Evolutionary conservation across 2,113 vertebrate genomes (phyloP), one percentile per base, ranked within the genome.

Genomic region (Anolis carolinensis): DNA sequence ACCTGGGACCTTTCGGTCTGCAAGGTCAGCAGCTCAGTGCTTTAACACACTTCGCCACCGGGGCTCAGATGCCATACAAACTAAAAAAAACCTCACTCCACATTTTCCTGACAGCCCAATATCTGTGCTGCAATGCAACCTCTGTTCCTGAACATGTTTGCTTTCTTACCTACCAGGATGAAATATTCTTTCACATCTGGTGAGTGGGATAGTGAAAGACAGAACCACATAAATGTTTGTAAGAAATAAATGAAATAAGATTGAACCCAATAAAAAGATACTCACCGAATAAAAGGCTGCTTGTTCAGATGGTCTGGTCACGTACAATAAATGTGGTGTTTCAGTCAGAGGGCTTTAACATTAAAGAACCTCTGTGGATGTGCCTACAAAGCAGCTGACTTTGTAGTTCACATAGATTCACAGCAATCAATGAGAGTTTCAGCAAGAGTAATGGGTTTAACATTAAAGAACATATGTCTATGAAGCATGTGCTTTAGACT

Each of bases 391-490:
- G 72, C 82, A 62, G 34, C 55, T 83, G 71, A 25, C 50, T 74
- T 62, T 83, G 71, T 73, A 44, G 55, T 83, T 75, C 55, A 63
- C 36, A 62, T 36, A 39, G 36, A 44, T 83, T 59, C 55, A 34
- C 52, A 72, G 71, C 48, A 83, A 83, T 83, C 82, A 63, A 44
- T 74, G 82, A 79, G 59, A 25, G 14, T 74, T 74, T 83, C 82
- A 75, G 71, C 71, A 32, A 83, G 71, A 74, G 82, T 44, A 83
- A 75, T 27, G 36, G 36, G 71, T 25, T 83, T 83, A 74, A 39
- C 23, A 21, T 44, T 62, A 63, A 83, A 44, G 14, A 63, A 63
- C 30, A 36, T 67, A 27, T 68, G 8, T 21, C 23, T 55, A 77
- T 70, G n/a, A 78, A 39, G 63, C 16, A 59, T 8, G 27, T 83